Percentiles rank a stretch among this genome's conserved stretches.
Evolutionary conservation across 35 echinoderm and acorn worm species (phyloP).

Genomic region (Heliocidaris tuberculata): DNA sequence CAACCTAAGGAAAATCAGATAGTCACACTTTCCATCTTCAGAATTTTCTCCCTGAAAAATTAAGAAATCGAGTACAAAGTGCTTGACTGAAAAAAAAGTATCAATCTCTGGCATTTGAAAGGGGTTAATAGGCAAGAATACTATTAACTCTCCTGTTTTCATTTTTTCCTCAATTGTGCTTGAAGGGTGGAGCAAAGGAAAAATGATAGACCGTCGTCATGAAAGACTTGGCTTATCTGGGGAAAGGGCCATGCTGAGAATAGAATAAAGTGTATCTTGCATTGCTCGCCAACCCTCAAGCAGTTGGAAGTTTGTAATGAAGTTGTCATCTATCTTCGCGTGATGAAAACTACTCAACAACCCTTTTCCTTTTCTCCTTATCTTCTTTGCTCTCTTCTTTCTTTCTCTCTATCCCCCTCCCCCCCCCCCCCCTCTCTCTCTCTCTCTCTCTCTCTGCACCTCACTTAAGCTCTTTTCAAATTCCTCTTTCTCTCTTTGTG

Average conservation of each 20-base stretch:
- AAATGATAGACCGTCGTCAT: not conserved
- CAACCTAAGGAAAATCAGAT: conserved; percentile 34
- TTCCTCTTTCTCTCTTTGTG: too few relatives aligned
- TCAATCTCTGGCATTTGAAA: not conserved
- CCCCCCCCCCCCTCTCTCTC: not conserved
- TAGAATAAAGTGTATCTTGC: not conserved
- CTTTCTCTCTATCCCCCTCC: not conserved
- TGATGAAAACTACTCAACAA: conserved; percentile 38
- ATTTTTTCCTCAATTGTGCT: not conserved
- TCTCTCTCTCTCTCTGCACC: not conserved
- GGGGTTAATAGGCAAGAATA: not conserved
- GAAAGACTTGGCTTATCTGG: not conserved
- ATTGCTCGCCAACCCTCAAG: not conserved
- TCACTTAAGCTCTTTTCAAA: not conserved
- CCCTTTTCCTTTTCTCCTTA: not conserved
- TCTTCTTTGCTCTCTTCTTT: not conserved
- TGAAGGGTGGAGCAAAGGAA: not conserved
- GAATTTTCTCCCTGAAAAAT: not conserved
- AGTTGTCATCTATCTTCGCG: conserved; percentile 38
- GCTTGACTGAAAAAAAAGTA: not conserved
- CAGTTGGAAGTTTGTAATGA: conserved; percentile 48
- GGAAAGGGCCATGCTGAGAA: not conserved
- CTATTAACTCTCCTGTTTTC: not conserved
- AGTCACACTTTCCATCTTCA: conserved; percentile 21
- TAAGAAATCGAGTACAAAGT: not conserved